Evolutionary conservation across 2,113 vertebrate species (phyloP), one percentile per base, ranked within the genome.

Genomic region (Oncorhynchus keta): DNA sequence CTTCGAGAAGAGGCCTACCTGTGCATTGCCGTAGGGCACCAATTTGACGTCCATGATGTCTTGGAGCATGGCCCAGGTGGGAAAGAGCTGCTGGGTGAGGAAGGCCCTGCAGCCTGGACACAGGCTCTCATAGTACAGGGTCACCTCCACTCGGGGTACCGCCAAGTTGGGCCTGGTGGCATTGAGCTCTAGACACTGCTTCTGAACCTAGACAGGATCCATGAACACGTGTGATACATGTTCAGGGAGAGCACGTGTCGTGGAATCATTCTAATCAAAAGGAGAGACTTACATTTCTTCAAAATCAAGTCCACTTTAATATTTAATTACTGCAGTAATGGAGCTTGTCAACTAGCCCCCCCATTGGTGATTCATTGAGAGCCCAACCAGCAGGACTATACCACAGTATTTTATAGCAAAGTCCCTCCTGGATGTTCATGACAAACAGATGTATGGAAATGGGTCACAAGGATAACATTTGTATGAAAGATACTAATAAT

Each of bases 1-100:
- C 22, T 6, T 48, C 18, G 45, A 49, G 16, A 32, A 12, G 3
- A 48, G 20, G n/a, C 18, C 5, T 74, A 97, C 97, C 94, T 94
- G 12, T 0, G 97, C 90, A 0, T 98, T 97, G 4, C 97, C 95
- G 0, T 95, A 99, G 14, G 97, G 97, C 59, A 98, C 95, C 80
- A 98, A 89, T 0, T 93, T 94, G 83, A 99, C 74, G 0, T 67
- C 90, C 77, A 97, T 89, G 71, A 94, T 95, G 65, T 94, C 90
- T 0, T 20, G 0, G 0, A 97, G 93, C 93, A 98, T 86, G 12
- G 92, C 75, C 96, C 95, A 98, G 0, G 96, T 90, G 0, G 96
- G 93, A 76, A 96, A 97, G 75, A 99, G 94, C 79, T 95, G 78
- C 5, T 83, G 1, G 3, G 87, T 82, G 68, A 98, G 84, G 86